Conservation (phyloP, 2,888 invertebrate species). For the Andrena trimmerana region DNA sequence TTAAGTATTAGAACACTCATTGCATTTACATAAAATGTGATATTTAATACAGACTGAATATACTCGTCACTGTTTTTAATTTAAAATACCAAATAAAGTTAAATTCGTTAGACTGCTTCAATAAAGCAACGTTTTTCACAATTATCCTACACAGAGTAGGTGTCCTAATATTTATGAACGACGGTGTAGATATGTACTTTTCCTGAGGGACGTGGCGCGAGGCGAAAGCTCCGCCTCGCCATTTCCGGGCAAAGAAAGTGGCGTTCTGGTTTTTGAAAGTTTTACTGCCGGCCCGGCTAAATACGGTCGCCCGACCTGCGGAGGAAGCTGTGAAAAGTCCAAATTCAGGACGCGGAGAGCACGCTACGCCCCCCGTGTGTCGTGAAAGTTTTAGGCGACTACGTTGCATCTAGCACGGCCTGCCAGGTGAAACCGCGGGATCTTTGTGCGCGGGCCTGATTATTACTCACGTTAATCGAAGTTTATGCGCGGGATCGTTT, state of each 20-base stretch:
- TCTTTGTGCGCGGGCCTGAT: conserved; percentile 36
- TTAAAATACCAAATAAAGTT: too few relatives aligned
- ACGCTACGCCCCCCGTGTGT: conserved; percentile 5
- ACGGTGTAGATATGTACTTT: not conserved
- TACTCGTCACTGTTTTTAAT: too few relatives aligned
- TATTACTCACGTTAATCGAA: conserved; percentile 63
- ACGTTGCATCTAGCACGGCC: conserved; percentile 36
- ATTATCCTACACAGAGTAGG: too few relatives aligned
- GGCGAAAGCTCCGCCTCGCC: conserved; percentile 23
- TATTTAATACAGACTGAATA: too few relatives aligned
- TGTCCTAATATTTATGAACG: not conserved
- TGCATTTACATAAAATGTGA: too few relatives aligned
- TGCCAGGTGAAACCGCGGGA: conserved; percentile 44
- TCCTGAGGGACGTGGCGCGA: conserved; percentile 17
- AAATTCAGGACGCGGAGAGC: conserved; percentile 53
- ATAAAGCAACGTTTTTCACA: too few relatives aligned
- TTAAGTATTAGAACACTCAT: too few relatives aligned
- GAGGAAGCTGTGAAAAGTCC: conserved; percentile 45
- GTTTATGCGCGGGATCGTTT: conserved; percentile 60
- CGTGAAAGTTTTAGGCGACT: conserved; percentile 62
- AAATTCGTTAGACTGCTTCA: too few relatives aligned
- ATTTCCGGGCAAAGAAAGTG: conserved; percentile 32
- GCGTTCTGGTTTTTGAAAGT: conserved; percentile 12
- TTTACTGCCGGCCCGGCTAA: not conserved
- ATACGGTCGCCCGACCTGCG: not conserved